Conservation (phyloP, 2,888 invertebrate species). For the Lasioglossum vierecki region DNA sequence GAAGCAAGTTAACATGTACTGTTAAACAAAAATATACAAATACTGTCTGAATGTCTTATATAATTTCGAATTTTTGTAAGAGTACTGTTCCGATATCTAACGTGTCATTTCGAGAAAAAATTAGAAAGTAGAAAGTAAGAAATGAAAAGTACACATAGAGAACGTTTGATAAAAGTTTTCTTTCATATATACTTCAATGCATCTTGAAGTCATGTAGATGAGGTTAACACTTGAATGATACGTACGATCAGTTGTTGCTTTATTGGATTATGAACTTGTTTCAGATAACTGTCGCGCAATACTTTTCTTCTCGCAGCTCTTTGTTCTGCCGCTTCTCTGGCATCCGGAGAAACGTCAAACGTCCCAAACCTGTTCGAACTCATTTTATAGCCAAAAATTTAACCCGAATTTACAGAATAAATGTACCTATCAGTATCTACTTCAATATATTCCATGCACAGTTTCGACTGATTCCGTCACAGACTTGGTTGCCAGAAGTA, state of each 20-base stretch:
- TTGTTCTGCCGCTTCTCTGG: conserved; percentile 85
- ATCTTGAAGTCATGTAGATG: conserved; percentile 1
- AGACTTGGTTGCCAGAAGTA: too few species aligned
- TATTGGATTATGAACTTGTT: conserved; percentile 89
- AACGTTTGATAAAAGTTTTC: background rate
- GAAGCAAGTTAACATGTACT: background rate
- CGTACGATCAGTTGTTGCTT: conserved; percentile 90
- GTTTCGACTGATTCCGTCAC: background rate
- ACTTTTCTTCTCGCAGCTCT: conserved; percentile 87
- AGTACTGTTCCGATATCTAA: too few species aligned
- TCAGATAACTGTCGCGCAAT: conserved; percentile 89
- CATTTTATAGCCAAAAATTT: background rate
- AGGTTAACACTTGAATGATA: conserved; percentile 74
- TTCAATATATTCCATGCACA: background rate
- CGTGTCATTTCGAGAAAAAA: background rate
- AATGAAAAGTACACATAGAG: background rate
- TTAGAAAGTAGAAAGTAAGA: background rate
- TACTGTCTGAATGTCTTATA: conserved; percentile 16
- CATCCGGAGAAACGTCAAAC: background rate
- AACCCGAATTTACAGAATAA: background rate
- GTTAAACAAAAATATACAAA: background rate
- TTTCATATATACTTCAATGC: background rate
- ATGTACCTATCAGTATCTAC: background rate
- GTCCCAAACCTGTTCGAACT: background rate
- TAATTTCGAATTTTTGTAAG: conserved; percentile 34